Base-by-base conservation (phyloP, 1,140 invertebrate genomes). In the Globodera ellingtonae region DNA sequence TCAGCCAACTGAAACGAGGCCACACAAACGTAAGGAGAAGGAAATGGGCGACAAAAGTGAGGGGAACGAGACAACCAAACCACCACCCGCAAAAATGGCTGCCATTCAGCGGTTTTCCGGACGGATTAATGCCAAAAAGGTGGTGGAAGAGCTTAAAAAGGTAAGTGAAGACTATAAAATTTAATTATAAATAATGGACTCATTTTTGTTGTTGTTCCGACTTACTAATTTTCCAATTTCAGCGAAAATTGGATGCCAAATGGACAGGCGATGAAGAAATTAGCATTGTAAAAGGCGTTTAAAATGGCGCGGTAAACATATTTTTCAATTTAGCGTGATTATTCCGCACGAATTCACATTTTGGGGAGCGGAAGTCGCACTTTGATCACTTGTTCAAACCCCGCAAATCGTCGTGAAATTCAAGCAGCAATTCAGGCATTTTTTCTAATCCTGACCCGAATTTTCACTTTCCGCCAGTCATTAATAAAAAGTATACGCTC, bases 321-420 rank as follows among this genome's bases (percentile, higher is more conserved):
- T 52, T 9, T 52, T 52, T 52, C 10, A 7, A 52, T 62, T 62
- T 62, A 62, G 56, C 56, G 56, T 62, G 56, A 62, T 62, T 62
- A 62, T 9, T 56, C 73, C 18, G 73, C 73, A 18, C 73, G 73
- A 18, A 75, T 75, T 75, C 73, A 48, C 35, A 75, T 75, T 62
- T 35, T 75, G 56, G 56, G 35, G 21, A 46, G 46, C 35, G 73
- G 73, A 44, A 56, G 35, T 44, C 73, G 73, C n/a, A 52, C 73
- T 75, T 75, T 75, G 7, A 75, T 75, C 44, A 75, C 15, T 75
- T 75, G 73, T 56, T 75, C 48, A 15, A 46, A 75, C 65, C 56
- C 56, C 35, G 46, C 46, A 47, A 75, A 75, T 46, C 56, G 73
- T 18, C 56, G 65, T n/a, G 73, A 75, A 75, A 75, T 75, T 47